Conservation (phyloP, 2,888 invertebrate genomes). For the Nezara viridula region DNA sequence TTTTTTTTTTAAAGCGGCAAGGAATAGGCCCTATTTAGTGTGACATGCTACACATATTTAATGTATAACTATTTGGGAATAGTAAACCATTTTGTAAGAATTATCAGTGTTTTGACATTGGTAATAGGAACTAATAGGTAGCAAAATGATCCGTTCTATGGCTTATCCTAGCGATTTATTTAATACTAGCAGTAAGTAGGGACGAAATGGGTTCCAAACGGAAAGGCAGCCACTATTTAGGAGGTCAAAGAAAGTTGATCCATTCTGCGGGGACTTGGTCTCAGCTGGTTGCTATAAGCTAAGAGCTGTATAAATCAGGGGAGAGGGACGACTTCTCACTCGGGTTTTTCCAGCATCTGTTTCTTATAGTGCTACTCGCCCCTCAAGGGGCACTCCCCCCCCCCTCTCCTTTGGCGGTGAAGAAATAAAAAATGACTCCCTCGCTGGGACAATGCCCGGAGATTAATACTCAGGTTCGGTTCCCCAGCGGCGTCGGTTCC, state of each 20-base stretch:
- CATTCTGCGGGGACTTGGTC: background rate
- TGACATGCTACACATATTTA: too few species aligned
- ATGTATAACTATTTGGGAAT: too few species aligned
- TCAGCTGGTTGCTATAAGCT: background rate
- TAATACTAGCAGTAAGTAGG: background rate
- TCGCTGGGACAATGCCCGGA: background rate
- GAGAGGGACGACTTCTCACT: background rate
- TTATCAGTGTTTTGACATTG: too few species aligned
- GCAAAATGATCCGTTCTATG: background rate
- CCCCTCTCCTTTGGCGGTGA: background rate
- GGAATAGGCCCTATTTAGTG: too few species aligned
- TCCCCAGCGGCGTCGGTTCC: background rate
- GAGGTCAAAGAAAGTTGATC: background rate
- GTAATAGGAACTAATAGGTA: too few species aligned
- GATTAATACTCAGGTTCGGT: background rate
- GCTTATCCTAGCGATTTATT: background rate
- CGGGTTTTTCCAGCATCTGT: constrained; percentile 18
- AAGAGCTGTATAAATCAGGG: constrained; percentile 41
- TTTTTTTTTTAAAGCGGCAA: too few species aligned
- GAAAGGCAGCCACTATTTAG: background rate
- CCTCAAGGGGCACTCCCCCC: background rate
- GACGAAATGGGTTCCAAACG: background rate
- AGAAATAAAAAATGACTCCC: background rate
- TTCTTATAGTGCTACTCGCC: background rate
- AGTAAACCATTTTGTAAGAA: too few species aligned